Base-by-base conservation (phyloP, 1,140 invertebrate genomes). In the Sarcophaga bullata region DNA sequence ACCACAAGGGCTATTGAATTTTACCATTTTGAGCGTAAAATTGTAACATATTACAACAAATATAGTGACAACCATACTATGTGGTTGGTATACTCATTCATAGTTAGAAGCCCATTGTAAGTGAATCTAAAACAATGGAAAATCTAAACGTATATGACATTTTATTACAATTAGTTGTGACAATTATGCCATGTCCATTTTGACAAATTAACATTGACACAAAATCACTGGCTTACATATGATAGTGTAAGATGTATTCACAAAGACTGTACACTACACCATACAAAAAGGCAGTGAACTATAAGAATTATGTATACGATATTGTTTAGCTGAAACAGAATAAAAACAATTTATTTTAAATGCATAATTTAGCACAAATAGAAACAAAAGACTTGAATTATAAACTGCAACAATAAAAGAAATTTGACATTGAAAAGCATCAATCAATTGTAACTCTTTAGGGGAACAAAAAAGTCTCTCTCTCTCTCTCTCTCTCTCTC, bases 171-270 rank as follows among this genome's bases (percentile, higher is more conserved):
- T 68, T 68, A 19, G 62, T 68, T 68, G 62, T 68, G 62, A 68
- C 62, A 68, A 68, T 68, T 68, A 68, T 68, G 62, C n/a, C 73
- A 17, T 76, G 48, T 78, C 75, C 75, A 25, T 25, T 68, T 78
- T 78, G 75, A 78, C 48, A 78, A 78, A 78, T 78, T 78, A 78
- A 78, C 75, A 78, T 78, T 78, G 75, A 78, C 75, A 78, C 75
- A 78, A 78, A 78, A 78, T 78, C 75, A 78, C 48, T 50, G n/a
- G 37, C n/a, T 78, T 78, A 48, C 75, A 78, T 37, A 37, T 78
- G 75, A 48, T 50, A n/a, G 2, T 19, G 62, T n/a, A 72, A 9
- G 19, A 72, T 37, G 1, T 37, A 37, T 37, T 37, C 4, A 37
- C 4, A 37, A 37, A 37, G 1, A 37, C 25, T 37, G 25, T 37